Percentiles rank a stretch among this genome's conserved stretches.
Conservation (phyloP, 1,140 invertebrate species). For the Drosophila fuyamai region DNA sequence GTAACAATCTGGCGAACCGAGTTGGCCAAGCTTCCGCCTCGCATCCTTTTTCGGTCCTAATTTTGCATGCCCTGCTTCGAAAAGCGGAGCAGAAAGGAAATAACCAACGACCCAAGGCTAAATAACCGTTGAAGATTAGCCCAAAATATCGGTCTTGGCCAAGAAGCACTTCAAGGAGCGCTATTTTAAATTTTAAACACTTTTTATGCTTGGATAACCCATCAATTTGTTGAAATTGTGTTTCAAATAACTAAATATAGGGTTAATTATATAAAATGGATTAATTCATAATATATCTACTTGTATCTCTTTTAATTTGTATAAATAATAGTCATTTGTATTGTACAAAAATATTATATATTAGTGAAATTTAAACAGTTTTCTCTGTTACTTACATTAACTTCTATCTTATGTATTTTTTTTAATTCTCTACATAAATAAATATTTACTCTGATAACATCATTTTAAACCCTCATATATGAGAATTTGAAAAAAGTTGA, state of each 20-base stretch:
- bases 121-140: constrained; percentile 62
- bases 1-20: constrained; percentile 54
- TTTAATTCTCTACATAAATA: no score
- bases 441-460: no score
- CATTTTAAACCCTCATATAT: no score
- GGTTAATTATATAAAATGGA: constrained; percentile 4
- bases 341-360: no score
- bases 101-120: constrained; percentile 40
- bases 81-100: constrained; percentile 14
- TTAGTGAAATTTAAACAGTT: no score
- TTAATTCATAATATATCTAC: background rate
- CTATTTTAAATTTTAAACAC: constrained; percentile 12
- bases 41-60: constrained; percentile 67
- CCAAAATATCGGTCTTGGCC: constrained; percentile 32
- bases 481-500: no score
- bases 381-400: no score
- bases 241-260: constrained; percentile 6
- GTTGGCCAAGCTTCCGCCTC: constrained; percentile 65
- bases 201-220: background rate
- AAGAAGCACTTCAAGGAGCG: constrained; percentile 20
- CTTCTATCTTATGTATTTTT: no score
- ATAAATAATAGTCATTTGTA: no score
- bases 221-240: constrained; percentile 7
- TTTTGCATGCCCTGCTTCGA: constrained; percentile 50
- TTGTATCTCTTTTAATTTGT: background rate